Percentiles rank a stretch among this genome's conserved stretches.
Evolutionary conservation across 2,113 vertebrate species (phyloP).

Genomic region (Tenrec ecaudatus): DNA sequence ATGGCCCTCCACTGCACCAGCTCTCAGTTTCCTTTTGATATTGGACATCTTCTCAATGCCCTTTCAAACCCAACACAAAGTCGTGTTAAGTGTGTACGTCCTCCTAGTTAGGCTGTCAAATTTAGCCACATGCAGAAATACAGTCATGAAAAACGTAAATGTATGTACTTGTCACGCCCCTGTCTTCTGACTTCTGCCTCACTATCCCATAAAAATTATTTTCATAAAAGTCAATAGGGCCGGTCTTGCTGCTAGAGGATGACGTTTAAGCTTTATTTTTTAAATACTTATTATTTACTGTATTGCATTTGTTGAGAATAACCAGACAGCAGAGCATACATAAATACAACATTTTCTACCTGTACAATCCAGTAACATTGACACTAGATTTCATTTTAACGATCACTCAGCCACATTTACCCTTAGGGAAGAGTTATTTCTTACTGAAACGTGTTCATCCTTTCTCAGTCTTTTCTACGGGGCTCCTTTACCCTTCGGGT

Average conservation of each 20-base stretch:
- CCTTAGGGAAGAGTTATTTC: too few species aligned
- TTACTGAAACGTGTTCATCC: too few species aligned
- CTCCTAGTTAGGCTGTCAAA: background rate
- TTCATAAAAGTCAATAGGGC: background rate
- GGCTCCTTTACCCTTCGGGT: too few species aligned
- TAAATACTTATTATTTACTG: background rate
- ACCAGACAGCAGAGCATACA: background rate
- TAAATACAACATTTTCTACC: background rate
- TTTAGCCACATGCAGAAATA: slow-evolving; percentile 1
- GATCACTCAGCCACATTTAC: too few species aligned
- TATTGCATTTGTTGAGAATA: background rate
- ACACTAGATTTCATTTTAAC: background rate
- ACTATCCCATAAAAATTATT: background rate
- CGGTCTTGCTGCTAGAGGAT: background rate
- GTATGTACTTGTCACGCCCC: background rate
- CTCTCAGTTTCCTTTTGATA: background rate
- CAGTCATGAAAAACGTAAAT: background rate
- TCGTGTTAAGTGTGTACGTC: background rate
- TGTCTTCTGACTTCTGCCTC: background rate
- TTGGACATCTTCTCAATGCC: background rate
- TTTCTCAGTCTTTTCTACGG: too few species aligned
- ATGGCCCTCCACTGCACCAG: background rate
- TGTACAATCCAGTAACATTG: background rate
- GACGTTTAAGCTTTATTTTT: background rate
- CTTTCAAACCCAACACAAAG: background rate